Conservation (phyloP, 2,888 invertebrate genomes). For the Molanna angustata region DNA sequence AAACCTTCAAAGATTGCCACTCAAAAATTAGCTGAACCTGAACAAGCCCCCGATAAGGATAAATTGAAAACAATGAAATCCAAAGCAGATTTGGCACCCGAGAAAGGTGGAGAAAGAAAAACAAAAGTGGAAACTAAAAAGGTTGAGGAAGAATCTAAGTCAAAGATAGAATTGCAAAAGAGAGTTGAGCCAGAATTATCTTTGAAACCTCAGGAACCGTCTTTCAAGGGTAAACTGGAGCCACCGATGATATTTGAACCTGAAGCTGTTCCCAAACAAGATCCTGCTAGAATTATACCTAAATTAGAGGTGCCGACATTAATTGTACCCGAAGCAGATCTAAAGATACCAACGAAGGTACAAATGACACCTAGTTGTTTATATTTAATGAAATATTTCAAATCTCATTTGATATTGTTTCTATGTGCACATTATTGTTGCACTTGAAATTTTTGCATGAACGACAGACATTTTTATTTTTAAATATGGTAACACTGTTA, state of each 20-base stretch:
- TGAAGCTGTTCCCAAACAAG: slow-evolving; percentile 9
- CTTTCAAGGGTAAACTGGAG: not conserved
- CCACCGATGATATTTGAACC: slow-evolving; percentile 3
- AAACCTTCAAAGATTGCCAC: slow-evolving; percentile 1
- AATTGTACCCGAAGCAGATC: slow-evolving; percentile 8
- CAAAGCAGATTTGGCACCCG: too few relatives aligned
- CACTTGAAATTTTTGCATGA: not conserved
- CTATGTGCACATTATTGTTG: too few relatives aligned
- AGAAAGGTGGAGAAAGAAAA: not conserved
- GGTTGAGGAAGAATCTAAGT: not conserved
- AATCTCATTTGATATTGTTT: too few relatives aligned
- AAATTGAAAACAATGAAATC: too few relatives aligned
- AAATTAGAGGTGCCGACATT: slow-evolving; percentile 10
- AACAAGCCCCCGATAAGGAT: slow-evolving; percentile 5
- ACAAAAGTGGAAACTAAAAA: not conserved
- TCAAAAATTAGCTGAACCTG: slow-evolving; percentile 9
- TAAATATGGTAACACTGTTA: too few relatives aligned
- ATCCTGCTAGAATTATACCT: slow-evolving; percentile 9
- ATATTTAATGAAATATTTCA: not conserved
- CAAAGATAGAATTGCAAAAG: not conserved
- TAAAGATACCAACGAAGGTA: too few relatives aligned
- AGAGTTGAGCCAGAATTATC: too few relatives aligned
- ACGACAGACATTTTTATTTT: not conserved
- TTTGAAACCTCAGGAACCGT: slow-evolving; percentile 2
- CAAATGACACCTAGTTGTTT: not conserved